Base-by-base conservation (phyloP, 2,113 vertebrate genomes). In the Lota lota region DNA sequence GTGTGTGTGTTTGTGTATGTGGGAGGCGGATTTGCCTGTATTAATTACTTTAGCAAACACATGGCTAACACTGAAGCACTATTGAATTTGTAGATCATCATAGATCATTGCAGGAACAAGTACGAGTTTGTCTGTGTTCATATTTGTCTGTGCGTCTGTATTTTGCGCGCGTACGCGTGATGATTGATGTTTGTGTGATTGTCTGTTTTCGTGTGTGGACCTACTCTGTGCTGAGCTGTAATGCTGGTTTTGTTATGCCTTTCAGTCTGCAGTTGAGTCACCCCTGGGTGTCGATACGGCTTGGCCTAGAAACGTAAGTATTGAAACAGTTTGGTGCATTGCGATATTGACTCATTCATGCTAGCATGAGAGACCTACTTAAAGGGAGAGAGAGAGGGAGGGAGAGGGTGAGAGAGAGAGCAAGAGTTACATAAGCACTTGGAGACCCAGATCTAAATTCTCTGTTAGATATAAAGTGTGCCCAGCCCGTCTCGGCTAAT, bases 301-400 rank as follows among this genome's bases (percentile, higher is more conserved):
- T 47, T 47, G 40, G 40, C 40, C 40, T 47, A 47, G 40, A 47
- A 47, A 47, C 40, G 5, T 2, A 14, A 7, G 40, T 10, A 47
- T 47, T 47, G 40, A 47, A 47, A 14, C 40, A 10, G 8, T 18
- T 56, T 56, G 53, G 53, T 56, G 53, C 53, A 56, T 5, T 56
- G 53, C 53, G 18, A 18, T 56, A 56, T 56, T n/a, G 16, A 56
- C 53, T 56, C 8, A 56, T 56, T 56, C 53, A 56, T 56, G 15
- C 16, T 18, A n/a, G 53, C 53, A 56, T 56, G 53, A 56, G 53
- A 56, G 53, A 56, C 53, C 53, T 56, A 56, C 53, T 56, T 56
- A 56, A 56, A 56, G 53, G 18, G 40, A 47, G 40, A 47, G 40
- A 47, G 40, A 40, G 36, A 10, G 6, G 1, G 6, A 54, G 4